phyloP scores from a whole-genome alignment of 2,113 vertebrate genomes.

The Glaucidium brasilianum region DNA sequence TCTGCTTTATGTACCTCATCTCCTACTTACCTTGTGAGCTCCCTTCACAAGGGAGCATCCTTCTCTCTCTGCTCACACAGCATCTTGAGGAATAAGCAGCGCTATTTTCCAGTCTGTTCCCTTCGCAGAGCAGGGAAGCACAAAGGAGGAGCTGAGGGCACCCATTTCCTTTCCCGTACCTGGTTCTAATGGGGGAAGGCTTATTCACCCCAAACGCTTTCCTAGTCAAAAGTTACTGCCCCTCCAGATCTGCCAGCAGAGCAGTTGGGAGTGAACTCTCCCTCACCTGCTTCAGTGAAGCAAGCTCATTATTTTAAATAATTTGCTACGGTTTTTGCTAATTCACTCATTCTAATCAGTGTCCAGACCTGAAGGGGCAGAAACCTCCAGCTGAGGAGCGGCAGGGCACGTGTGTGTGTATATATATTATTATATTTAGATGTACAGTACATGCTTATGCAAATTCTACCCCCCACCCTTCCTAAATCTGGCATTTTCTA shows the following conservation, averaged over 20 bases:
- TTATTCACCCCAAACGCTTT: background rate
- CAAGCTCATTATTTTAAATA: background rate
- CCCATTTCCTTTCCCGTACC: rapidly evolving
- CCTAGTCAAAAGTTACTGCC: background rate
- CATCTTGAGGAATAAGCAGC: background rate
- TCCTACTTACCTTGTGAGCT: background rate
- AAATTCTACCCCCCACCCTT: background rate
- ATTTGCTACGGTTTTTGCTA: background rate
- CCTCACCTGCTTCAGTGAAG: background rate
- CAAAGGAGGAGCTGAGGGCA: background rate
- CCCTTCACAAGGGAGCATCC: background rate
- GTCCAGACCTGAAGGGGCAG: background rate
- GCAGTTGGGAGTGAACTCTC: background rate
- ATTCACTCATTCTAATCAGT: background rate
- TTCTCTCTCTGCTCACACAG: background rate
- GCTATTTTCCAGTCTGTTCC: background rate
- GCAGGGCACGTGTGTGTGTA: rapidly evolving
- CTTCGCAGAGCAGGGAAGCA: background rate
- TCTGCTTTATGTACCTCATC: background rate
- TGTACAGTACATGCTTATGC: background rate
- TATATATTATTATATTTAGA: background rate
- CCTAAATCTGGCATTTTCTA: background rate
- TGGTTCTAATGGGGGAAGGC: rapidly evolving
- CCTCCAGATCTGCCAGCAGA: background rate
- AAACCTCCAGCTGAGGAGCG: background rate